Evolutionary conservation across 1,140 invertebrate genomes (phyloP), one percentile per base, ranked within the genome.

Genomic region (Heliconius eleuchia): DNA sequence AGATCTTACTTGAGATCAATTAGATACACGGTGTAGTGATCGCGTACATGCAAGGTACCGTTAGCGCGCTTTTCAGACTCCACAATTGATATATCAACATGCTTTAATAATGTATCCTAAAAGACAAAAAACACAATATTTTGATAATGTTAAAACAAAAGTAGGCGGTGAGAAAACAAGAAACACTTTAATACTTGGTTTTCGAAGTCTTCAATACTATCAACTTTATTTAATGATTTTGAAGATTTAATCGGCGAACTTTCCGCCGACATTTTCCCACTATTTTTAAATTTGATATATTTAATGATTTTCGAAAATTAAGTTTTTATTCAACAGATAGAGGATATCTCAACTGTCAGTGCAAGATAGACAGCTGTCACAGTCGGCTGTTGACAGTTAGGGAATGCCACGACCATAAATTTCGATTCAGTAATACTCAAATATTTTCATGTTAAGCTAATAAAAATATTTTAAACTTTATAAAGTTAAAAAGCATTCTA

Each of bases 21-120:
- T 86, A 98, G 95, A 94, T 98, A 98, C 8, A 98, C 97, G 13
- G 97, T 97, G 89, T 97, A 98, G 93, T 97, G 97, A 89, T 98
- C 97, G 88, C 97, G 95, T 80, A 98, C 95, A 91, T 98, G 97
- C 77, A 98, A 95, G 1, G 97, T 96, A 70, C 97, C 96, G 90
- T 97, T 97, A 27, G 96, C 96, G 81, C 97, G 95, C 90, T 98
- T 98, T 88, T 98, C 97, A n/a, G 97, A 97, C 88, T 98, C 97
- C 66, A 97, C 96, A 70, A 98, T 97, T 80, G 96, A 96, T 83
- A 98, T 98, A 91, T 98, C 97, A 92, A 97, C 96, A 92, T 97
- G 97, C 93, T 97, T 96, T 73, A 97, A 87, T 71, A 98, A 91
- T 73, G 95, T 96, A 85, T 96, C 96, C 97, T 97, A 87, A 82